These are phyloP conservation scores for Hirundichthys speculiger DNA, from an alignment of 2,113 vertebrate genomes.

Conservation along the genomic window DNA sequence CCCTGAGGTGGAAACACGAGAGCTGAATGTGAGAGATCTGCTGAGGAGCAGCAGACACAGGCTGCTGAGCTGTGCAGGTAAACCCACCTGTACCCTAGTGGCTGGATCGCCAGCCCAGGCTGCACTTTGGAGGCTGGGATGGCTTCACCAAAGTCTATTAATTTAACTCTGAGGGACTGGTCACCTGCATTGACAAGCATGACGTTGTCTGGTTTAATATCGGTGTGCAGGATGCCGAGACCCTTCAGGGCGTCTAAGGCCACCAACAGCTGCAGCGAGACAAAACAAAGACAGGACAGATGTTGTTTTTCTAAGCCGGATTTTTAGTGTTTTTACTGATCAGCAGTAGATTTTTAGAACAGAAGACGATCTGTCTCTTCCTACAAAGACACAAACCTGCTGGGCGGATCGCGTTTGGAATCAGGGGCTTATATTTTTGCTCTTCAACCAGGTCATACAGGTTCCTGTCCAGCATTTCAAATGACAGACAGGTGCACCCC, in stretches of 20 bases:
- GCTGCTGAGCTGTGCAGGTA: neutral
- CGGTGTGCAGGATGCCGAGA: conserved; percentile 15
- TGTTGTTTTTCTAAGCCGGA: no score
- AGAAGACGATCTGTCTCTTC: neutral
- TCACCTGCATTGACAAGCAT: conserved; percentile 17
- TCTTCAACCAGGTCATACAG: neutral
- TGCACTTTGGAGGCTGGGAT: neutral
- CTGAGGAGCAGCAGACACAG: neutral
- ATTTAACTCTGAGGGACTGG: conserved; percentile 6
- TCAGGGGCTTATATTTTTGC: neutral
- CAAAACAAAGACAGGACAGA: neutral
- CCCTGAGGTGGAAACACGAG: no score
- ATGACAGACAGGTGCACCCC: conserved; percentile 5
- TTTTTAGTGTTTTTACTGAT: neutral
- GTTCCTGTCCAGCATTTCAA: conserved; percentile 31
- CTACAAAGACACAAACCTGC: conserved; percentile 10
- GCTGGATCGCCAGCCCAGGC: neutral
- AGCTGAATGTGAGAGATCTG: neutral
- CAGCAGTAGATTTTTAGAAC: neutral
- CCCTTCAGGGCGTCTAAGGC: no score
- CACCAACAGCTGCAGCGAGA: conserved; percentile 18
- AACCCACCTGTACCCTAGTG: conserved; percentile 9
- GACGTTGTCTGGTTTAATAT: conserved; percentile 33
- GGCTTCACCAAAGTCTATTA: conserved; percentile 14
- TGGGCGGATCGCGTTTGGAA: neutral